These are phyloP conservation scores for Limnephilus auricula DNA, from an alignment of 2,888 invertebrate genomes.

Conservation along the genomic window DNA sequence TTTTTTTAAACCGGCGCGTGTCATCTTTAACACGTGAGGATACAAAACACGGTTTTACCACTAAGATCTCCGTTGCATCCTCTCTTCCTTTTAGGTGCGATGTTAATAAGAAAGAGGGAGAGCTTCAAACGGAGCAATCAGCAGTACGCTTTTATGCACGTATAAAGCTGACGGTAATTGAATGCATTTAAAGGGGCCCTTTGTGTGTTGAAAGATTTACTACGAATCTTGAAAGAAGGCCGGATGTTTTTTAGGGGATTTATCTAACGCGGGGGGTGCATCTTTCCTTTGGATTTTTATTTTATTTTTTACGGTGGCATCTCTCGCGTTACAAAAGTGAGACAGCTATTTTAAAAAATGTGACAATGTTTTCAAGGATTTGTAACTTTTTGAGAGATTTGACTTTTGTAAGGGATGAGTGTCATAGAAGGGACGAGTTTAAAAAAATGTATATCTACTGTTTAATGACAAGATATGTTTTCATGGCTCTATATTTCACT, in stretches of 20 bases:
- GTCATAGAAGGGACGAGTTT: not conserved
- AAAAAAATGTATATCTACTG: not conserved
- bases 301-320: not conserved
- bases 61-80: not conserved
- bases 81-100: not conserved
- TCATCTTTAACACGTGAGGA: constrained; percentile 6
- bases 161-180: constrained; percentile 42
- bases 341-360: constrained; percentile 19
- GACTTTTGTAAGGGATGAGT: not conserved
- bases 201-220: constrained; percentile 62
- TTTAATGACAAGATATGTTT: not conserved
- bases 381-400: not conserved
- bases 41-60: not conserved
- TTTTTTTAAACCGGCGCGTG: constrained; percentile 34
- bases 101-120: not conserved
- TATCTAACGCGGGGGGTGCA: constrained; percentile 49
- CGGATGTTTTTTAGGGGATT: constrained; percentile 52
- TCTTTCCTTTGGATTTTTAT: constrained; percentile 27
- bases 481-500: not conserved
- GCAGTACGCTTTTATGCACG: not conserved
- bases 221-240: constrained; percentile 48
- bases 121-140: not conserved
- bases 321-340: constrained; percentile 14
- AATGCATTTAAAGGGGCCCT: constrained; percentile 58
- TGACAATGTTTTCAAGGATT: not conserved